A percentile compares a stretch with the other conserved stretches of the same genome.
Conservation (phyloP, 2,113 vertebrate species). For the Haliaeetus leucogaster region DNA sequence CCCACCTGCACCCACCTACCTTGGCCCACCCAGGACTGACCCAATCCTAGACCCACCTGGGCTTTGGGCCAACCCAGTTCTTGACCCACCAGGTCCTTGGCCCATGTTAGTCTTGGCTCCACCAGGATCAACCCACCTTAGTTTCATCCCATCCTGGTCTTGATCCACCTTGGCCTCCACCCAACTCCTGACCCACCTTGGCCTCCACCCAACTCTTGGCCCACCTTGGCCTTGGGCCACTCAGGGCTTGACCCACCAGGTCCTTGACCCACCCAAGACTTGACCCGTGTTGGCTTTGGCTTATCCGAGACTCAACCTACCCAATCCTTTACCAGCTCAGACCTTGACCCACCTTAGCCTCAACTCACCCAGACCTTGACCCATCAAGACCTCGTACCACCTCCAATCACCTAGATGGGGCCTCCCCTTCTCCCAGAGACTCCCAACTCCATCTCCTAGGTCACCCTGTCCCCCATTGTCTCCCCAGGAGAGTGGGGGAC, state of each 20-base stretch:
- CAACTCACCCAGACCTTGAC: not conserved
- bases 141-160: no score
- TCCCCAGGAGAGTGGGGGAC: rapidly evolving
- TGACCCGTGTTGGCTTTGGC: not conserved
- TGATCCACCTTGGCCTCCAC: not conserved
- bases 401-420: rapidly evolving
- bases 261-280: not conserved
- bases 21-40: no score
- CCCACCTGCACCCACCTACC: not conserved
- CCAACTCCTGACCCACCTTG: not conserved
- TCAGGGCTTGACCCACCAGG: not conserved
- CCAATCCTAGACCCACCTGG: not conserved
- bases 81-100: not conserved
- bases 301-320: not conserved
- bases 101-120: not conserved
- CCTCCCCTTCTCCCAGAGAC: not conserved
- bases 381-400: not conserved
- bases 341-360: not conserved
- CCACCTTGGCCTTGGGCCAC: not conserved
- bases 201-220: not conserved
- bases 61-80: not conserved
- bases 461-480: no score
- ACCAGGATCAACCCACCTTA: no score
- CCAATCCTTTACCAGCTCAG: not conserved
- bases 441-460: not conserved